phyloP scores from a whole-genome alignment of 2,113 vertebrate genomes.

The Daubentonia madagascariensis region DNA sequence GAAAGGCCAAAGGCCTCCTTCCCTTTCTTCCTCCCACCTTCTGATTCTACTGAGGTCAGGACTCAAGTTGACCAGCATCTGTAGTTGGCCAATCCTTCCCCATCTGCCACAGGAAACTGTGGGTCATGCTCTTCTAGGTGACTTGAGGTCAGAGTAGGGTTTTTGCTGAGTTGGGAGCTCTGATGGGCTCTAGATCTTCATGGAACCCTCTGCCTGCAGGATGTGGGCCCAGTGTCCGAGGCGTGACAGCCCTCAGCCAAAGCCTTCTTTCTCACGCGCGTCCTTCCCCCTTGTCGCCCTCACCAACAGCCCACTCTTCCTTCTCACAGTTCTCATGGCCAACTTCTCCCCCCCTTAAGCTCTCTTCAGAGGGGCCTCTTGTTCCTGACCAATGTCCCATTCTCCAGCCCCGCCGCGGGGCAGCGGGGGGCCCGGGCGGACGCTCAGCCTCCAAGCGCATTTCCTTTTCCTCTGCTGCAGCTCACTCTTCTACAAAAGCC shows the following conservation, averaged over 20 bases:
- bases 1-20: not conserved
- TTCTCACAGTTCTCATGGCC: not conserved
- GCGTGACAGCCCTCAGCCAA: not conserved
- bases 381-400: not conserved
- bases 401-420: not conserved
- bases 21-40: conserved; percentile 10
- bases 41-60: not conserved
- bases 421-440: not conserved
- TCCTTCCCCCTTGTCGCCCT: not conserved
- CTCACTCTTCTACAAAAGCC: not conserved
- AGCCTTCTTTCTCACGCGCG: not conserved
- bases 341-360: not conserved
- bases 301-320: not conserved
- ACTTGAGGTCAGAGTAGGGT: not conserved
- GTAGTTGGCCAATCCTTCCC: not conserved
- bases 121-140: not conserved
- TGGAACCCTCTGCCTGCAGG: not conserved
- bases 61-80: not conserved
- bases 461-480: not conserved
- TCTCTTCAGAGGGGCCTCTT: not conserved
- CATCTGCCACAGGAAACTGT: not conserved
- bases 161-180: not conserved
- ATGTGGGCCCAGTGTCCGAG: not conserved
- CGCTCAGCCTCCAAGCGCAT: not conserved
- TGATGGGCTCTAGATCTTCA: not conserved